These are phyloP conservation scores for Ammodytes marinus DNA, from an alignment of 2,113 vertebrate genomes.

Conservation along the genomic window DNA sequence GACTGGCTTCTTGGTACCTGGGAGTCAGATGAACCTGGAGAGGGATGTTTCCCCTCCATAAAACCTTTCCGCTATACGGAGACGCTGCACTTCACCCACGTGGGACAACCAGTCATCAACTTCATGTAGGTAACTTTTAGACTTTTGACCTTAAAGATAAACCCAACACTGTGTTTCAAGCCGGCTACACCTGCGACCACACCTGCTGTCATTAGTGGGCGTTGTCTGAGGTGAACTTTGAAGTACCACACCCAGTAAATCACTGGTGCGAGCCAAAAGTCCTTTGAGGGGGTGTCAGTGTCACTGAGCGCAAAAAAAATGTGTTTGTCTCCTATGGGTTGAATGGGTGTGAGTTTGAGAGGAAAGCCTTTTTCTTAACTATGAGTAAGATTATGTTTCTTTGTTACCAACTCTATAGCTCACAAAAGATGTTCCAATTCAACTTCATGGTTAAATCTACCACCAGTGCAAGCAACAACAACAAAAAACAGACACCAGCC, in stretches of 20 bases:
- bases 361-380: neutral
- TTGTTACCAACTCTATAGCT: neutral
- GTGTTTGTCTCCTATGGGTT: neutral
- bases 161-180: neutral
- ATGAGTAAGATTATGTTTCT: neutral
- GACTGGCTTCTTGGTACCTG: slow-evolving; percentile 97
- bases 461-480: neutral
- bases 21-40: slow-evolving; percentile 91
- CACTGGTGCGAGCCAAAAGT: neutral
- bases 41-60: slow-evolving; percentile 89
- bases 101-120: slow-evolving; percentile 87
- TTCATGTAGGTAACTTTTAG: slow-evolving; percentile 86
- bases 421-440: neutral
- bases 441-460: neutral
- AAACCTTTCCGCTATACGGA: slow-evolving; percentile 92
- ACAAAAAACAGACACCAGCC: neutral
- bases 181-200: neutral
- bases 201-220: neutral
- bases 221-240: neutral
- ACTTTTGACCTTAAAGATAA: neutral
- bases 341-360: neutral
- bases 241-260: neutral
- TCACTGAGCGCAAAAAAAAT: too few relatives aligned
- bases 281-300: too few relatives aligned
- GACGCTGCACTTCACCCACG: slow-evolving; percentile 89